These are phyloP conservation scores for Rhizoglyphus robini DNA, from an alignment of 1,140 invertebrate genomes.

Conservation along the genomic window DNA sequence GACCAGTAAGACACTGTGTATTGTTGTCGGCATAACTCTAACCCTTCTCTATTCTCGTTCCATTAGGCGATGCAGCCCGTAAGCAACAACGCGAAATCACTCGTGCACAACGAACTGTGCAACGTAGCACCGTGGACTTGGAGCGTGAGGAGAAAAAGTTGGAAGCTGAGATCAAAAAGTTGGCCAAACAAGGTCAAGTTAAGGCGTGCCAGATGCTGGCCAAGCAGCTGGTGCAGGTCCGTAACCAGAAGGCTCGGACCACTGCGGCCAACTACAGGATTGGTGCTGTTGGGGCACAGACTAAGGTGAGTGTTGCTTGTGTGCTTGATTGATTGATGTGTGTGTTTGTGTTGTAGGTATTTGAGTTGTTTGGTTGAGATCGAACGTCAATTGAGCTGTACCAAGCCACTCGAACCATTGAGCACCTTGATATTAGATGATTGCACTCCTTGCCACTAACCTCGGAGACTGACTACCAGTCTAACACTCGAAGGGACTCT, in stretches of 20 bases:
- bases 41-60: too few species aligned
- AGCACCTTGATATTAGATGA: background rate
- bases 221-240: slow-evolving; percentile 69
- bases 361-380: background rate
- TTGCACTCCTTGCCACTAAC: too few species aligned
- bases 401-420: too few species aligned
- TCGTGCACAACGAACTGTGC: slow-evolving; percentile 65
- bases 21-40: too few species aligned
- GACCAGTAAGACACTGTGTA: too few species aligned
- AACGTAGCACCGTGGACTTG: slow-evolving; percentile 58
- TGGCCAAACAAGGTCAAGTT: slow-evolving; percentile 70
- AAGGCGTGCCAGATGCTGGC: slow-evolving; percentile 56
- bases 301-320: slow-evolving; percentile 39
- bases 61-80: slow-evolving; percentile 63
- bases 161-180: slow-evolving; percentile 73
- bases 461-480: too few species aligned
- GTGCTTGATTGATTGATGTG: too few species aligned
- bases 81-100: slow-evolving; percentile 61
- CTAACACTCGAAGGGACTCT: too few species aligned
- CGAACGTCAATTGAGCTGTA: background rate
- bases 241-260: slow-evolving; percentile 72
- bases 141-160: slow-evolving; percentile 80
- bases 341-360: too few species aligned
- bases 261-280: slow-evolving; percentile 58
- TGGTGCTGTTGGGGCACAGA: slow-evolving; percentile 58